Conservation (phyloP, 1,140 invertebrate genomes). For the Pseudomyrmex concolor region DNA sequence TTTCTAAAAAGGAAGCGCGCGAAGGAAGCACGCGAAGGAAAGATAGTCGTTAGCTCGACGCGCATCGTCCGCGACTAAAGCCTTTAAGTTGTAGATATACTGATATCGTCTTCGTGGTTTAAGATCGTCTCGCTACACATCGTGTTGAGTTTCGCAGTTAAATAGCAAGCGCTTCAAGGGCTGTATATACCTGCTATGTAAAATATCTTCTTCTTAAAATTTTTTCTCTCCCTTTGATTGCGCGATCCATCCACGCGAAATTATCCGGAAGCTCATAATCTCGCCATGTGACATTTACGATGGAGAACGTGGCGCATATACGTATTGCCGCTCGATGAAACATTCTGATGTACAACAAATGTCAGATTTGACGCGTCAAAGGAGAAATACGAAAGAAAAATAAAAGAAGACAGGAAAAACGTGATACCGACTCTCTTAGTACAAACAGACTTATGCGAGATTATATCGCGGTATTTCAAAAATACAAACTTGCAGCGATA, state of each 20-base stretch:
- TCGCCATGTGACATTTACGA: conserved; percentile 26
- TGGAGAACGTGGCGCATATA: not conserved
- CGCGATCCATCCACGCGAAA: not conserved
- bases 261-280: not conserved
- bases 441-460: not conserved
- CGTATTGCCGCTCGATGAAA: conserved; percentile 3
- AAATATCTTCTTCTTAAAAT: conserved; percentile 2
- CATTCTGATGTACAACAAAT: conserved; percentile 20
- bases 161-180: not conserved
- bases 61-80: conserved; percentile 40
- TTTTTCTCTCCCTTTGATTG: not conserved
- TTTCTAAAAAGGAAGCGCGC: conserved; percentile 29
- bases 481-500: not conserved
- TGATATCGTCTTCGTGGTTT: conserved; percentile 51
- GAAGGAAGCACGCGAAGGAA: conserved; percentile 11
- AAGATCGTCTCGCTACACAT: conserved; percentile 33
- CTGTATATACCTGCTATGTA: not conserved
- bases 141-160: conserved; percentile 23
- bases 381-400: not conserved
- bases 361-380: conserved; percentile 33
- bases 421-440: not conserved
- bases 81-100: conserved; percentile 54
- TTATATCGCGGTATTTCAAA: not conserved
- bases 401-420: not conserved
- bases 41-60: conserved; percentile 38